A percentile compares a stretch with the other conserved stretches of the same genome.
Evolutionary conservation across 2,113 vertebrate genomes (phyloP).

Genomic region (Steatornis caripensis): DNA sequence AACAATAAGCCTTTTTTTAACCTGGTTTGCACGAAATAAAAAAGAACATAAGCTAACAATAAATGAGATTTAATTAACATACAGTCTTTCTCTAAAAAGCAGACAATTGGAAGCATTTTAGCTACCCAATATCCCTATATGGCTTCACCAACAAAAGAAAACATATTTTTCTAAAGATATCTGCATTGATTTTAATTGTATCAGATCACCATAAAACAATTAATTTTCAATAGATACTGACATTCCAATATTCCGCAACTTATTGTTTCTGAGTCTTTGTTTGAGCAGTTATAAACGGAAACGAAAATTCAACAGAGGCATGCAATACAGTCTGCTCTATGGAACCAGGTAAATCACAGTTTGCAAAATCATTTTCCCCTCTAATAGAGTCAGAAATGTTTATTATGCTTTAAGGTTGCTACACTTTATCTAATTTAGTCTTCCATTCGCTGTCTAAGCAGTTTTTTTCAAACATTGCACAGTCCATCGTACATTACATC

Average conservation of each 20-base stretch:
- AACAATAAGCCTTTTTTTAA: not conserved
- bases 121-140: not conserved
- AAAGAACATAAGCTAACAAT: not conserved
- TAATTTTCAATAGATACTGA: slow-evolving; percentile 10
- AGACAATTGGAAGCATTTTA: not conserved
- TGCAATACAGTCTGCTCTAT: not conserved
- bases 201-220: not conserved
- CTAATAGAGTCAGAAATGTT: slow-evolving; percentile 48
- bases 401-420: slow-evolving; percentile 29
- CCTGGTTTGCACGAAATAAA: not conserved
- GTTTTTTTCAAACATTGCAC: not conserved
- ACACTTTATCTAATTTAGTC: slow-evolving; percentile 43
- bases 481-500: not conserved
- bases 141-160: not conserved
- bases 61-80: not conserved
- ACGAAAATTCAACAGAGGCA: not conserved
- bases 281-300: not conserved
- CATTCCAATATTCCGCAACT: slow-evolving; percentile 1
- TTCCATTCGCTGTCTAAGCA: not conserved
- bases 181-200: slow-evolving; percentile 43
- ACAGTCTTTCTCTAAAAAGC: not conserved
- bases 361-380: slow-evolving; percentile 45
- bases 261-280: not conserved
- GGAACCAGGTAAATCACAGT: slow-evolving; percentile 23
- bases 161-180: not conserved